A percentile compares a stretch with the other conserved stretches of the same genome.
These are phyloP conservation scores for Aradophagus sp. DNA, from an alignment of 1,140 invertebrate genomes.

Conservation along the genomic window DNA sequence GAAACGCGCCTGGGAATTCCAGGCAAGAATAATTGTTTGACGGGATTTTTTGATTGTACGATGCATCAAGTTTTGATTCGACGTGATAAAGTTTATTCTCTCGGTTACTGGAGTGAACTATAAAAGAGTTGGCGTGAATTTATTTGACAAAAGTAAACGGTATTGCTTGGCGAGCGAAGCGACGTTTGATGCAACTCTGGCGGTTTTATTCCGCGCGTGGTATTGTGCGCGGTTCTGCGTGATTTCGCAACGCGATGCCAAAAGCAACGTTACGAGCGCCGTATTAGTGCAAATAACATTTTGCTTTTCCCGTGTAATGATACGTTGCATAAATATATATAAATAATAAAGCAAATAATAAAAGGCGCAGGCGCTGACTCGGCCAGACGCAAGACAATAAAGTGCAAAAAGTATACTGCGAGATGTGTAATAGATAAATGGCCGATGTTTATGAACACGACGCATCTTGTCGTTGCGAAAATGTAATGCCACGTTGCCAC, in stretches of 20 bases:
- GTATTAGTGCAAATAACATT: conserved; percentile 49
- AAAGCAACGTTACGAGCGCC: conserved; percentile 39
- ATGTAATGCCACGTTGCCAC: conserved; percentile 8
- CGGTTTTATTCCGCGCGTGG: conserved; percentile 6
- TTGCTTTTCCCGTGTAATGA: conserved; percentile 42
- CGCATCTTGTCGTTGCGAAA: conserved; percentile 40
- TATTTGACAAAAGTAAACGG: too few species aligned
- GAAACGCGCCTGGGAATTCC: too few species aligned
- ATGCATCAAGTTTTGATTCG: too few species aligned
- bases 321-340: conserved; percentile 23
- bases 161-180: too few species aligned
- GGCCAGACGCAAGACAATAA: conserved; percentile 28
- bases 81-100: too few species aligned
- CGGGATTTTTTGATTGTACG: too few species aligned
- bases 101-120: too few species aligned
- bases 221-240: conserved; percentile 30
- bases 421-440: conserved; percentile 51
- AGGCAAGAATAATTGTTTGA: too few species aligned
- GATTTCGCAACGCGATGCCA: conserved; percentile 40
- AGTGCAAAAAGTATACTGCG: conserved; percentile 36
- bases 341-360: conserved; percentile 40
- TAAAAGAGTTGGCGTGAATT: too few species aligned
- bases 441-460: conserved; percentile 38
- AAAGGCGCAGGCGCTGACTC: conserved; percentile 28
- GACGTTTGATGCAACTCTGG: conserved; percentile 26